Percentiles rank a stretch among this genome's conserved stretches.
Conservation (phyloP, 2,797 vertebrate species). For the Lagocephalus sceleratus region DNA sequence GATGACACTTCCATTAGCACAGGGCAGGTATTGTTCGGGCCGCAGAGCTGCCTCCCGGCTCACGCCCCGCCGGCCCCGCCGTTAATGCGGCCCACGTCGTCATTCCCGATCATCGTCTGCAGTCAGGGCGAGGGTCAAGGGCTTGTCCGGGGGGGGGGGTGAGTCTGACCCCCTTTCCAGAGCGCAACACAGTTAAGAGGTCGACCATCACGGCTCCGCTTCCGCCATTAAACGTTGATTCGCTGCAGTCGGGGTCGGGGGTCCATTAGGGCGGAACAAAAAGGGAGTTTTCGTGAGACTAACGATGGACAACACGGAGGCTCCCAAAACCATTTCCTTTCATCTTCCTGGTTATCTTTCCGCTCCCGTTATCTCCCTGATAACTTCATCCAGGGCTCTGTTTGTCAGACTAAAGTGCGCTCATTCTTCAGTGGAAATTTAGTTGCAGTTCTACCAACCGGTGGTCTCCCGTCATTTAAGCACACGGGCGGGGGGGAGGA, state of each 20-base stretch:
- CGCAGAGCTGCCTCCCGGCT: conserved; percentile 52
- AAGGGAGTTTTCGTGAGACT: too few species aligned
- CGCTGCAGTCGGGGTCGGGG: conserved; percentile 27
- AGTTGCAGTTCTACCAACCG: conserved; percentile 54
- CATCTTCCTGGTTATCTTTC: conserved; percentile 39
- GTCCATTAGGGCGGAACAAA: conserved; percentile 12
- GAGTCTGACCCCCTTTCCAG: conserved; percentile 25
- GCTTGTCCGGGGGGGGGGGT: conserved; percentile 35
- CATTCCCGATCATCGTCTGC: conserved; percentile 64
- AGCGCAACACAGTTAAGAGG: conserved; percentile 27
- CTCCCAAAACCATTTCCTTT: conserved; percentile 44
- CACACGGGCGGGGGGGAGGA: too few species aligned
- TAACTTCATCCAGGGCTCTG: conserved; percentile 37
- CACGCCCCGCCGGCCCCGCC: conserved; percentile 29
- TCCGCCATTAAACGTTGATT: too few species aligned
- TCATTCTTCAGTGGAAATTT: conserved; percentile 58
- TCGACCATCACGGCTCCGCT: conserved; percentile 38
- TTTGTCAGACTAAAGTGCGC: conserved; percentile 52
- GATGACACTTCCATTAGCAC: conserved; percentile 77
- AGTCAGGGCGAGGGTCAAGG: conserved; percentile 56
- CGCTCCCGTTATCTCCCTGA: conserved; percentile 48
- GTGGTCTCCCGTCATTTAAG: conserved; percentile 52
- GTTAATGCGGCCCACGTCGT: conserved; percentile 46
- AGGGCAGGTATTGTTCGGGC: conserved; percentile 76
- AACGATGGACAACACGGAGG: not conserved